Evolutionary conservation across 2,113 vertebrate genomes (phyloP).

Genomic region (Todiramphus saurophagus): DNA sequence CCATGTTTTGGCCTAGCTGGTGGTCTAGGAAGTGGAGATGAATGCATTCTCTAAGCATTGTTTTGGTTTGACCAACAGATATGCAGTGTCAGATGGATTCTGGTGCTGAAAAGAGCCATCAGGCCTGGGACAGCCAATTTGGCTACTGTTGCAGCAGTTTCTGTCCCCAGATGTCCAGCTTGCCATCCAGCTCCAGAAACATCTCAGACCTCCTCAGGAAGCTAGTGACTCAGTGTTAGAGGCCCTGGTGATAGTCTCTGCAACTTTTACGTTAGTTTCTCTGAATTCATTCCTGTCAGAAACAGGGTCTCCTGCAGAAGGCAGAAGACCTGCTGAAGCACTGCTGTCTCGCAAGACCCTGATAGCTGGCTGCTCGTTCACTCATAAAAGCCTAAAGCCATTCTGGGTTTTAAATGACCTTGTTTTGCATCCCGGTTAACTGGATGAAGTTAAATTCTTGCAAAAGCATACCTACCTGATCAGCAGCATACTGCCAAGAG

Average conservation of each 20-base stretch:
- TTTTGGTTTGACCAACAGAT: neutral
- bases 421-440: neutral
- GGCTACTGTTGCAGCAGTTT: neutral
- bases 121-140: neutral
- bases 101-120: neutral
- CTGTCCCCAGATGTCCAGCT: neutral
- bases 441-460: neutral
- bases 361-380: rapidly evolving
- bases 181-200: neutral
- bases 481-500: too few species aligned
- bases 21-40: neutral
- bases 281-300: neutral
- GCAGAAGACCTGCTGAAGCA: neutral
- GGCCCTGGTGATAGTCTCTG: rapidly evolving
- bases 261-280: neutral
- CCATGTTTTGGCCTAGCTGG: neutral
- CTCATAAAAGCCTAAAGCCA: neutral
- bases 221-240: neutral
- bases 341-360: neutral
- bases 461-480: neutral
- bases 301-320: neutral
- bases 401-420: neutral
- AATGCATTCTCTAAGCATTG: rapidly evolving
- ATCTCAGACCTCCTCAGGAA: neutral
- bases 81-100: rapidly evolving